Evolutionary conservation across 1,140 invertebrate genomes (phyloP).

Genomic region (Bombus sylvicola): DNA sequence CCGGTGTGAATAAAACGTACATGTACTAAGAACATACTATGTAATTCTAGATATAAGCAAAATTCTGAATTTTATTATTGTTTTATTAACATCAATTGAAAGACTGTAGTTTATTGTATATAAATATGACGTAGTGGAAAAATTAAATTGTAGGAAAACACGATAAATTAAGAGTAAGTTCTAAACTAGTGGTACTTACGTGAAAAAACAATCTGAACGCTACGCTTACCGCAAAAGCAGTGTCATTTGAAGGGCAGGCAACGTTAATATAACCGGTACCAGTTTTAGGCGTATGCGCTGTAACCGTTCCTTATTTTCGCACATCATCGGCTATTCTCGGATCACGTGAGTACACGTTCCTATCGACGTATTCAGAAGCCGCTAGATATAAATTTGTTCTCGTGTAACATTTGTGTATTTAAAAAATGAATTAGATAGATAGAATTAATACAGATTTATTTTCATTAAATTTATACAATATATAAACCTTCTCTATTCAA

Average conservation of each 20-base stretch:
- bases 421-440: not conserved
- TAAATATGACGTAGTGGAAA: not conserved
- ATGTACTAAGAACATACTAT: not conserved
- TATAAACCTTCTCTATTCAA: not conserved
- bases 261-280: conserved; percentile 76
- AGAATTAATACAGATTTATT: not conserved
- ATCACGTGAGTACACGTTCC: conserved; percentile 53
- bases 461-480: not conserved
- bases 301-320: conserved; percentile 36
- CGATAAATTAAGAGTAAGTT: not conserved
- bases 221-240: conserved; percentile 74
- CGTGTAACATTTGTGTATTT: not conserved
- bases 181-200: conserved; percentile 68
- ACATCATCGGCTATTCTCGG: conserved; percentile 57
- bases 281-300: conserved; percentile 67
- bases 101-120: not conserved
- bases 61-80: not conserved
- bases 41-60: not conserved
- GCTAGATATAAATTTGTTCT: conserved; percentile 45
- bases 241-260: conserved; percentile 82
- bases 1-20: conserved; percentile 5
- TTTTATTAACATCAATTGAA: not conserved
- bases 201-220: conserved; percentile 60
- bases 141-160: not conserved
- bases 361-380: conserved; percentile 50